Evolutionary conservation across 2,888 invertebrate genomes (phyloP).

Genomic region (Drosophila fungiperda): DNA sequence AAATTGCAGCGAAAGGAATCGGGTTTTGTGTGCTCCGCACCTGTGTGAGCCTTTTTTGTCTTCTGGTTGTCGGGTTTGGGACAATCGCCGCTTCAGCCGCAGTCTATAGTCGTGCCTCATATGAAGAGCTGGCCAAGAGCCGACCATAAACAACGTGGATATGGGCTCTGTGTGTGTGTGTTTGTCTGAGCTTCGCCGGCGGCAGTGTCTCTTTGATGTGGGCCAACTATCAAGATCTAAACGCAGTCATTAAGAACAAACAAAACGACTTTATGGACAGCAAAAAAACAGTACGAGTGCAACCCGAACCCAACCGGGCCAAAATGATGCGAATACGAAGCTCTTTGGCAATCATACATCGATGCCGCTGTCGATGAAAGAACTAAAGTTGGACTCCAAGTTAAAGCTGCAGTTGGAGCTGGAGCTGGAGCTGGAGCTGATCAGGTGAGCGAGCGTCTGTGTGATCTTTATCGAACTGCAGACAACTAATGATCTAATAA

Average conservation of each 20-base stretch:
- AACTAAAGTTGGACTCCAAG: conserved; percentile 17
- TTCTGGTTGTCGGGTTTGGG: conserved; percentile 5
- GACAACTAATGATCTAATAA: conserved; percentile 85
- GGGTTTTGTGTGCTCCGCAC: conserved; percentile 39
- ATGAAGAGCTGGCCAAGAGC: conserved; percentile 33
- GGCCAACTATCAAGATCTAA: conserved; percentile 81
- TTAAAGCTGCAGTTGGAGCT: conserved; percentile 14
- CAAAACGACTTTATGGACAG: conserved; percentile 82
- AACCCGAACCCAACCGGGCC: conserved; percentile 37
- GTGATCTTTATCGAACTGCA: conserved; percentile 82
- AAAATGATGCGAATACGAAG: conserved; percentile 47
- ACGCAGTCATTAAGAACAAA: conserved; percentile 82
- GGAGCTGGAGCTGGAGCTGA: conserved; percentile 40
- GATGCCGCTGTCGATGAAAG: conserved; percentile 43
- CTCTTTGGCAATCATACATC: conserved; percentile 69
- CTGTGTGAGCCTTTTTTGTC: conserved; percentile 21
- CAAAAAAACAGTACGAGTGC: conserved; percentile 62
- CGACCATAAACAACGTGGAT: conserved; percentile 73
- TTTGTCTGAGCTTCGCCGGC: conserved; percentile 56
- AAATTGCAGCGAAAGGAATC: conserved; percentile 27
- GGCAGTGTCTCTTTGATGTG: conserved; percentile 75
- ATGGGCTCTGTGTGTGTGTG: conserved; percentile 29
- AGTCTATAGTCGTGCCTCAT: conserved; percentile 56
- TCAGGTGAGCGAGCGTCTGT: conserved; percentile 69
- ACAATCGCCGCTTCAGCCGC: conserved; percentile 27